Conservation (phyloP, 1,140 invertebrate genomes). For the Calliopsis andreniformis region DNA sequence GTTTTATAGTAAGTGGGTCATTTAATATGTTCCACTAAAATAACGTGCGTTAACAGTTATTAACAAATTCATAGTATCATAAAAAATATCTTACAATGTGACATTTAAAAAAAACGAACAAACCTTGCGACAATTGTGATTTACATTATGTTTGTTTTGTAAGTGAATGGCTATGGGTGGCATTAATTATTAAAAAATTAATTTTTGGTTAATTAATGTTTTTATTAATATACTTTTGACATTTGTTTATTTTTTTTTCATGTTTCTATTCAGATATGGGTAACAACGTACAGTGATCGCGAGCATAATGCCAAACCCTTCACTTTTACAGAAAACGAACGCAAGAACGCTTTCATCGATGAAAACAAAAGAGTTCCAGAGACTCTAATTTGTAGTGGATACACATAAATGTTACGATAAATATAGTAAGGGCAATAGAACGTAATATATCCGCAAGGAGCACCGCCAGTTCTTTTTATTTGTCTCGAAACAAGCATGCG, state of each 20-base stretch:
- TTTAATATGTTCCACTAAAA: slow-evolving; percentile 20
- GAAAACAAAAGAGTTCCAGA: slow-evolving; percentile 73
- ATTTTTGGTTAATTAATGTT: slow-evolving; percentile 41
- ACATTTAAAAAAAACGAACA: slow-evolving; percentile 45
- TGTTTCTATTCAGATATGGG: slow-evolving; percentile 72
- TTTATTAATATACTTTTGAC: slow-evolving; percentile 42
- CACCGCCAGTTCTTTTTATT: slow-evolving; percentile 72
- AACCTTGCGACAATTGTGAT: slow-evolving; percentile 45
- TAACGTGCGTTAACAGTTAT: neutral
- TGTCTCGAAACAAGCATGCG: slow-evolving; percentile 72
- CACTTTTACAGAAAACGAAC: slow-evolving; percentile 73
- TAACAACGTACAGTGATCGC: slow-evolving; percentile 71
- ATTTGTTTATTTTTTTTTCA: slow-evolving; percentile 70
- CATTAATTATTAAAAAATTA: slow-evolving; percentile 6
- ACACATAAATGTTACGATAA: slow-evolving; percentile 67
- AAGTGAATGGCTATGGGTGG: neutral
- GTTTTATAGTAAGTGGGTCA: slow-evolving; percentile 46
- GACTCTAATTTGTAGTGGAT: slow-evolving; percentile 74
- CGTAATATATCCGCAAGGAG: slow-evolving; percentile 69
- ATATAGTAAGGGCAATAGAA: slow-evolving; percentile 70
- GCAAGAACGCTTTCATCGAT: slow-evolving; percentile 73
- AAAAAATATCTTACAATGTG: neutral
- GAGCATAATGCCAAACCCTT: slow-evolving; percentile 67
- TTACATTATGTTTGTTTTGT: slow-evolving; percentile 15
- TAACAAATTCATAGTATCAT: slow-evolving; percentile 7